phyloP scores from a whole-genome alignment of 2,113 vertebrate species.

The Coptodon bakossiorum region DNA sequence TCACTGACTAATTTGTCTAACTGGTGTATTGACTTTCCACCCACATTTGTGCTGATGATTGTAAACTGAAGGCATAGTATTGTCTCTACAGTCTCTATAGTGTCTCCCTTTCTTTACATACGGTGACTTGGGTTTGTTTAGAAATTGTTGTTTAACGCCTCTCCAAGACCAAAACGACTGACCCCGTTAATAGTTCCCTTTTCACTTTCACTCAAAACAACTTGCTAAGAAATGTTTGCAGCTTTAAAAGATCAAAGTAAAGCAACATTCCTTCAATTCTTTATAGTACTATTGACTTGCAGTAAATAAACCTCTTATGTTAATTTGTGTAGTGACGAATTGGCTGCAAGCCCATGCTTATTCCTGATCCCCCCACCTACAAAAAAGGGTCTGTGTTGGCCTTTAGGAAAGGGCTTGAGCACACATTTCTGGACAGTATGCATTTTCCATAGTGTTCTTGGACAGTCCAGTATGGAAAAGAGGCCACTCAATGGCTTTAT shows the following conservation, averaged over 20 bases:
- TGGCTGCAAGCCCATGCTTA: conserved; percentile 32
- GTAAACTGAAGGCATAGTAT: neutral
- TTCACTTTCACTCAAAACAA: neutral
- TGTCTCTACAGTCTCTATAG: neutral
- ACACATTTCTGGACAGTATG: neutral
- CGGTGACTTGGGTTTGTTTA: neutral
- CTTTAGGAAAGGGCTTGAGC: neutral
- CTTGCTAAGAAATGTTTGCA: neutral
- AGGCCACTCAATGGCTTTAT: neutral
- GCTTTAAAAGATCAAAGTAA: neutral
- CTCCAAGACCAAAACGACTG: neutral
- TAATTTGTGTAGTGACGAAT: conserved; percentile 47
- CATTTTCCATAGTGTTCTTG: neutral
- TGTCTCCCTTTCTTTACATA: neutral
- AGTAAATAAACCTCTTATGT: neutral
- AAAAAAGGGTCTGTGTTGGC: neutral
- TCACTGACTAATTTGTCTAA: neutral
- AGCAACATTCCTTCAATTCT: neutral
- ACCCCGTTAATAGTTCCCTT: neutral
- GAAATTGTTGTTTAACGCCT: neutral
- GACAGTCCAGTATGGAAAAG: neutral
- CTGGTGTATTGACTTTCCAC: neutral
- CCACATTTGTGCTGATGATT: neutral
- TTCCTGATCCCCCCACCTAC: neutral
- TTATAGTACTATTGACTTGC: neutral